Conservation (phyloP, 30 jellyfish, hydroid and myxozoan genomes). For the Haliclystus octoradiatus region DNA sequence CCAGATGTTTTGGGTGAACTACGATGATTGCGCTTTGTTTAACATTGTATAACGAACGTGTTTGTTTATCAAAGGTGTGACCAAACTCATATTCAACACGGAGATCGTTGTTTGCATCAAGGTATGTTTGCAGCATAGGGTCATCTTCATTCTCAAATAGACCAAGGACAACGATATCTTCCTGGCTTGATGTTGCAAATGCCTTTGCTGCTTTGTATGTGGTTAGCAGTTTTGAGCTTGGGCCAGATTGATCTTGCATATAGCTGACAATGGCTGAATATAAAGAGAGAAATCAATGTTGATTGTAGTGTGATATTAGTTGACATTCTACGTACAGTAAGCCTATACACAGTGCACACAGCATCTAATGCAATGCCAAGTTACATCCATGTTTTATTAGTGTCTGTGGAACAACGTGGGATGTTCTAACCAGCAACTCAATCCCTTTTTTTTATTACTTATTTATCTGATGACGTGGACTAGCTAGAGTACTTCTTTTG, state of each 20-base stretch:
- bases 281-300: not conserved
- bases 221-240: slow-evolving; percentile 59
- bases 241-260: slow-evolving; percentile 88
- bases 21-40: slow-evolving; percentile 63
- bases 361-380: too few species aligned
- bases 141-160: slow-evolving; percentile 71
- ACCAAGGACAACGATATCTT: slow-evolving; percentile 82
- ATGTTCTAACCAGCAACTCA: too few species aligned
- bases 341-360: too few species aligned
- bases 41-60: slow-evolving; percentile 33
- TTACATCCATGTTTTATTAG: too few species aligned
- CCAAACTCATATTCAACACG: slow-evolving; percentile 82
- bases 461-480: too few species aligned
- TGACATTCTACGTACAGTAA: too few species aligned
- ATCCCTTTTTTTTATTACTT: too few species aligned
- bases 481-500: too few species aligned
- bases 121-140: slow-evolving; percentile 45
- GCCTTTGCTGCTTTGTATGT: slow-evolving; percentile 58
- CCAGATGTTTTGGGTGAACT: slow-evolving; percentile 72
- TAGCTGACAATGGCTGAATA: slow-evolving; percentile 61
- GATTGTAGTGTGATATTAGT: not conserved
- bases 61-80: slow-evolving; percentile 85
- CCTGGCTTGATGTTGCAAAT: slow-evolving; percentile 42
- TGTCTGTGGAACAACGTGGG: too few species aligned
- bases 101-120: slow-evolving; percentile 82